These are phyloP conservation scores for Blastobasis adustella DNA, from an alignment of 2,888 invertebrate genomes.

Conservation along the genomic window DNA sequence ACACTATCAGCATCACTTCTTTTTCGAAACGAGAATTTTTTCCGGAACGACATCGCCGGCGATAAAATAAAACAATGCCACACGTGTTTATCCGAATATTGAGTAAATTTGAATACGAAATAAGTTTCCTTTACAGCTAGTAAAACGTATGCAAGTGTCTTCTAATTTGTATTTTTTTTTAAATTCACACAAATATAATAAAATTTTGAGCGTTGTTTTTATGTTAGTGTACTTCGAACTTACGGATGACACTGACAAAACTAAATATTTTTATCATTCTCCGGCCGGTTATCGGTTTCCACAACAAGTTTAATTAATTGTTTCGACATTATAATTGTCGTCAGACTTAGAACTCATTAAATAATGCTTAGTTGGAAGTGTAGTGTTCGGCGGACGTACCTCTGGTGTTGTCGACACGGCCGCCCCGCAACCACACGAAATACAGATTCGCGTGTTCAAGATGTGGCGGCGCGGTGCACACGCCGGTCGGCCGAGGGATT, in stretches of 20 bases:
- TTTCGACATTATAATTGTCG: slow-evolving; percentile 18
- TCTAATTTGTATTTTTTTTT: too few relatives aligned
- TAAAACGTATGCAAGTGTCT: too few relatives aligned
- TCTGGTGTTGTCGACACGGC: slow-evolving; percentile 29
- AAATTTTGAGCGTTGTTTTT: too few relatives aligned
- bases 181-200: too few relatives aligned
- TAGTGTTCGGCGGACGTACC: slow-evolving; percentile 37
- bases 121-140: too few relatives aligned
- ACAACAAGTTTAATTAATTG: slow-evolving; percentile 19
- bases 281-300: slow-evolving; percentile 18
- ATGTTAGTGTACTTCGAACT: background rate
- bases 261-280: slow-evolving; percentile 17
- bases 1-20: slow-evolving; percentile 21
- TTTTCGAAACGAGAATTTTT: slow-evolving; percentile 26
- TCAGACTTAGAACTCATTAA: slow-evolving; percentile 31
- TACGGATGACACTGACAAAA: slow-evolving; percentile 10
- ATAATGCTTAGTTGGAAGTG: slow-evolving; percentile 31
- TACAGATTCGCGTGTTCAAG: slow-evolving; percentile 30
- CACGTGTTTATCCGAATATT: background rate
- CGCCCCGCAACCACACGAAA: slow-evolving; percentile 35
- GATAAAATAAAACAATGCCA: background rate
- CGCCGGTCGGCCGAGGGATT: slow-evolving; percentile 29
- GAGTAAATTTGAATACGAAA: too few relatives aligned
- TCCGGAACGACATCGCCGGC: slow-evolving; percentile 28
- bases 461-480: slow-evolving; percentile 5